Percentiles rank a stretch among this genome's conserved stretches.
Evolutionary conservation across 2,113 vertebrate species (phyloP).

Genomic region (Daboia siamensis): DNA sequence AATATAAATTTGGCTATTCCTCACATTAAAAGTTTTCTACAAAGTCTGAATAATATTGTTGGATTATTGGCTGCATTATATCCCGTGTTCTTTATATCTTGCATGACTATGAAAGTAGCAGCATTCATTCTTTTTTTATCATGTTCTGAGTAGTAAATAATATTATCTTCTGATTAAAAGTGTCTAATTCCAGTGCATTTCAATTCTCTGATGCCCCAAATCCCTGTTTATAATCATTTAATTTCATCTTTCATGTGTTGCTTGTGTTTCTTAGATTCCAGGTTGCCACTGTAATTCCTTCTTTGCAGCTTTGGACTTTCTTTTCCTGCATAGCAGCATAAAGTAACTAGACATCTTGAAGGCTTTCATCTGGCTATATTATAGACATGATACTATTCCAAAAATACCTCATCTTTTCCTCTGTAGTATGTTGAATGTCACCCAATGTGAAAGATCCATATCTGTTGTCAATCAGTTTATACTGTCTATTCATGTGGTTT

Average conservation of each 20-base stretch:
- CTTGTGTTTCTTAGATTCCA: not conserved
- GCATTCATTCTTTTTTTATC: not conserved
- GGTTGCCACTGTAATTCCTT: not conserved
- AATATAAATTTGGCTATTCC: not conserved
- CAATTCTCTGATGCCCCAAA: not conserved
- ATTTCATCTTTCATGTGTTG: not conserved
- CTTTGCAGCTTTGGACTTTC: not conserved
- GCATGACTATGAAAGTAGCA: not conserved
- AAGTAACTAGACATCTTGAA: not conserved
- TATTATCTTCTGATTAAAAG: not conserved
- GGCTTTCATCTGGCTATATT: not conserved
- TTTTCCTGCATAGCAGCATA: not conserved
- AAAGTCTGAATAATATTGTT: not conserved
- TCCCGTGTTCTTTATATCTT: not conserved
- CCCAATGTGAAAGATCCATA: not conserved
- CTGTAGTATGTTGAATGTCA: not conserved
- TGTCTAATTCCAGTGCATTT: not conserved
- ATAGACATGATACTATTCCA: not conserved
- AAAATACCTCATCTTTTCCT: not conserved
- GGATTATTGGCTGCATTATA: not conserved
- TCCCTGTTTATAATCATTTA: not conserved
- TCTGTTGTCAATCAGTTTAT: not conserved
- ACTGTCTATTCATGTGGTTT: not conserved
- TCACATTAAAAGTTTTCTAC: not conserved
- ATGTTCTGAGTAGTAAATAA: not conserved